Conservation (phyloP, 2,888 invertebrate species). For the Nomada fabriciana region DNA sequence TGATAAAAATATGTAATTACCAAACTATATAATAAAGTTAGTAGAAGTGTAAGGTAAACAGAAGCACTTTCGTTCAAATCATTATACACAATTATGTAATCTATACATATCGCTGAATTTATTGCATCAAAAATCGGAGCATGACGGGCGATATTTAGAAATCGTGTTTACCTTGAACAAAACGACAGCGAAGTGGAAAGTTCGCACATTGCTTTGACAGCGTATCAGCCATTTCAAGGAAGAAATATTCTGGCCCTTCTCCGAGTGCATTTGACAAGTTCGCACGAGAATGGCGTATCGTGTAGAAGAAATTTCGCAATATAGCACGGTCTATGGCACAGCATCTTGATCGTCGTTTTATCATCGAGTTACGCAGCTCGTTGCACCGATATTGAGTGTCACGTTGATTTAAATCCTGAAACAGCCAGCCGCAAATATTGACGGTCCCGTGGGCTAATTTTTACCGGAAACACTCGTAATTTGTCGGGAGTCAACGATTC, state of each 20-base stretch:
- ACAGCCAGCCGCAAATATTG: constrained; percentile 21
- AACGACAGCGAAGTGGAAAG: constrained; percentile 12
- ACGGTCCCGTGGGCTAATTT: constrained; percentile 5
- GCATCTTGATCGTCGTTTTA: constrained; percentile 41
- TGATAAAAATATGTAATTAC: too few relatives aligned
- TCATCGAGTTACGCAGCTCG: constrained; percentile 33
- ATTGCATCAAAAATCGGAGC: too few relatives aligned
- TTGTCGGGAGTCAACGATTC: not conserved
- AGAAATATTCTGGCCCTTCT: constrained; percentile 16
- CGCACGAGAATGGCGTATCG: not conserved
- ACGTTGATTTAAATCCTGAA: constrained; percentile 28
- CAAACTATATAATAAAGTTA: too few relatives aligned
- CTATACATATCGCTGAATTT: too few relatives aligned
- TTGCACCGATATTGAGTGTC: constrained; percentile 29
- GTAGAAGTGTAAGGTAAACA: too few relatives aligned
- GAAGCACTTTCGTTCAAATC: too few relatives aligned
- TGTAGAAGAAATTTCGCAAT: constrained; percentile 37
- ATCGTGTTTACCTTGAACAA: too few relatives aligned
- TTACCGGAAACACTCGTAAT: constrained; percentile 5
- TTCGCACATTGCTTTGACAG: constrained; percentile 12
- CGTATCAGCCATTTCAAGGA: constrained; percentile 11
- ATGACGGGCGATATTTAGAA: too few relatives aligned
- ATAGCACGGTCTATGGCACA: constrained; percentile 15
- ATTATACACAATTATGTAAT: too few relatives aligned
- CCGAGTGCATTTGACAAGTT: constrained; percentile 41